A percentile compares a stretch with the other conserved stretches of the same genome.
Conservation (phyloP, 2,797 vertebrate genomes). For the Gadopsis marmoratus region DNA sequence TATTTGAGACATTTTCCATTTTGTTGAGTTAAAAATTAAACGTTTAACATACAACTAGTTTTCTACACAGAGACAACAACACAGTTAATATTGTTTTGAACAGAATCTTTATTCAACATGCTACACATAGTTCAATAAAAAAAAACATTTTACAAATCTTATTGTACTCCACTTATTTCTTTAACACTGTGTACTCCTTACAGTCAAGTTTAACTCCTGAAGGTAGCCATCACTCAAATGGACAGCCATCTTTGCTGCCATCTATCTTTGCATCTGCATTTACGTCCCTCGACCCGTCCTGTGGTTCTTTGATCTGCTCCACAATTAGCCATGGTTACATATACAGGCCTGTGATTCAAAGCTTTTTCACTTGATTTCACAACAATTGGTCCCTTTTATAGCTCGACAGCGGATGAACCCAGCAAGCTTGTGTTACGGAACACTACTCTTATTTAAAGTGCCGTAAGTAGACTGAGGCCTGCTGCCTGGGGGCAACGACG, state of each 20-base stretch:
- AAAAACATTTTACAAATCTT: slow-evolving; percentile 30
- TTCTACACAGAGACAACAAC: slow-evolving; percentile 28
- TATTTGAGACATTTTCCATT: not conserved
- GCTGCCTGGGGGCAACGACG: slow-evolving; percentile 58
- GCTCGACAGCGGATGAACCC: slow-evolving; percentile 52
- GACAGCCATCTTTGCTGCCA: not conserved
- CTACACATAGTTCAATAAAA: slow-evolving; percentile 11
- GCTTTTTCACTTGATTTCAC: slow-evolving; percentile 50
- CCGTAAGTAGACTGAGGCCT: slow-evolving; percentile 50
- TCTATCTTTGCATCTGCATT: slow-evolving; percentile 10
- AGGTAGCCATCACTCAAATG: not conserved
- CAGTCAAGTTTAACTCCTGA: not conserved
- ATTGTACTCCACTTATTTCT: not conserved
- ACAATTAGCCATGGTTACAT: slow-evolving; percentile 41
- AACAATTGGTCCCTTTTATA: slow-evolving; percentile 67
- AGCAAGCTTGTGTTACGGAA: slow-evolving; percentile 58
- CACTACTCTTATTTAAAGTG: slow-evolving; percentile 63
- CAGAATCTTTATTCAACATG: slow-evolving; percentile 56
- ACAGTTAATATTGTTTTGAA: slow-evolving; percentile 10
- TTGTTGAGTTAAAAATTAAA: not conserved
- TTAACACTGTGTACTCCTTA: not conserved
- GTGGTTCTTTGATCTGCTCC: slow-evolving; percentile 22
- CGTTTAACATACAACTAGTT: not conserved
- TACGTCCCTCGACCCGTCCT: not conserved
- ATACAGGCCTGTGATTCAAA: slow-evolving; percentile 39